Conservation (phyloP, 1,140 invertebrate species). For the Drosophila sucinea region DNA sequence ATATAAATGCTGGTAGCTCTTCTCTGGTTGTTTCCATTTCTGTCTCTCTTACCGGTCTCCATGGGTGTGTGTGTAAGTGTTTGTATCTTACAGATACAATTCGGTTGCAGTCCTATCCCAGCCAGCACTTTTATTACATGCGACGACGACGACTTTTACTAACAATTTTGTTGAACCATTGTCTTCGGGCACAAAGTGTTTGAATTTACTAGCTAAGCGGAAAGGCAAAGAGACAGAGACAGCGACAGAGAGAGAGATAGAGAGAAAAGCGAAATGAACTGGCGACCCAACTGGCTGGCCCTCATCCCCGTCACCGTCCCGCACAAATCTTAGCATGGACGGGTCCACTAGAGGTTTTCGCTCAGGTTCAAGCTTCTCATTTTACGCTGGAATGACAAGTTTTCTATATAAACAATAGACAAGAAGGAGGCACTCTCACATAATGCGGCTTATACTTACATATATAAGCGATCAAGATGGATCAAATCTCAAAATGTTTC, state of each 20-base stretch:
- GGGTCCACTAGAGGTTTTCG: slow-evolving; percentile 23
- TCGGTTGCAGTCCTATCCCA: slow-evolving; percentile 59
- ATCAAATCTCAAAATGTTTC: too few species aligned
- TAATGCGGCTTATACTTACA: too few species aligned
- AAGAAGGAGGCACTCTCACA: neutral
- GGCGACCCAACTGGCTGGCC: slow-evolving; percentile 49
- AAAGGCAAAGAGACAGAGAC: slow-evolving; percentile 67
- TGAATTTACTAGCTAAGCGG: slow-evolving; percentile 77
- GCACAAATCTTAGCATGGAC: slow-evolving; percentile 29
- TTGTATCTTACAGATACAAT: slow-evolving; percentile 73
- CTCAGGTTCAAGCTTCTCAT: slow-evolving; percentile 47
- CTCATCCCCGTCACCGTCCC: neutral
- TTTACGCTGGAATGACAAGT: slow-evolving; percentile 60
- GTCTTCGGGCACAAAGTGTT: slow-evolving; percentile 78
- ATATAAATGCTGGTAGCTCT: slow-evolving; percentile 77
- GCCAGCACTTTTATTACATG: slow-evolving; percentile 80
- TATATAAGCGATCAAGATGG: too few species aligned
- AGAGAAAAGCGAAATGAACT: slow-evolving; percentile 78
- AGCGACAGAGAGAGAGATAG: too few species aligned
- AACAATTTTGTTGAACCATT: slow-evolving; percentile 77
- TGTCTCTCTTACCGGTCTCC: slow-evolving; percentile 13
- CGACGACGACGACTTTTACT: slow-evolving; percentile 63
- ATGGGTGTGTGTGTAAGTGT: neutral
- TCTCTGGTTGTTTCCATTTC: slow-evolving; percentile 9
- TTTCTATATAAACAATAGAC: slow-evolving; percentile 52